These are phyloP conservation scores for Papilio elwesi DNA, from an alignment of 2,888 invertebrate genomes.

Conservation along the genomic window DNA sequence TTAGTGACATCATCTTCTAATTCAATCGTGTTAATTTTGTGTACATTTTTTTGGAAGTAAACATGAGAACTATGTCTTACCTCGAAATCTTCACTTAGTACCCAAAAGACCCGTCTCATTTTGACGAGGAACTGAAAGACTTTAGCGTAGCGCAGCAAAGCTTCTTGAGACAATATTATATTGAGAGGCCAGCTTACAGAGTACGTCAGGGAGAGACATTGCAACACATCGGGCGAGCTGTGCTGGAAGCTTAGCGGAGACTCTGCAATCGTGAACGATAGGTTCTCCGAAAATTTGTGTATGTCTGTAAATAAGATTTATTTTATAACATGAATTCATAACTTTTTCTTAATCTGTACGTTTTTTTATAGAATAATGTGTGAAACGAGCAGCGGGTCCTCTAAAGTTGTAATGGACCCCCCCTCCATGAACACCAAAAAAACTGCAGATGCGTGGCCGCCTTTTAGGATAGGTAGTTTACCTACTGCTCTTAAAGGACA, in stretches of 20 bases:
- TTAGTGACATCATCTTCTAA: no score
- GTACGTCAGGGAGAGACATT: constrained; percentile 88
- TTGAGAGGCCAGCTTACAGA: constrained; percentile 91
- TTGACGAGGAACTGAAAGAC: constrained; percentile 91
- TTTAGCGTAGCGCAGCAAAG: constrained; percentile 87
- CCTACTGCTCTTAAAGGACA: no score
- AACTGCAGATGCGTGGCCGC: no score
- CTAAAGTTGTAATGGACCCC: no score
- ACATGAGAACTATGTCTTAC: constrained; percentile 50
- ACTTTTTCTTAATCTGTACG: no score
- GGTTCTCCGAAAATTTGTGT: constrained; percentile 85
- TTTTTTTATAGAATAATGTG: no score
- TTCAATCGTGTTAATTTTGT: no score
- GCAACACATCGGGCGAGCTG: constrained; percentile 87
- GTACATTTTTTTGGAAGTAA: no score
- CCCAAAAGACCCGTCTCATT: constrained; percentile 90
- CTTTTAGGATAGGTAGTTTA: no score
- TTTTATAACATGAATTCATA: no score
- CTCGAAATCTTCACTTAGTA: constrained; percentile 88
- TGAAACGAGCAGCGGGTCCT: no score
- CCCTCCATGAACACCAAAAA: no score
- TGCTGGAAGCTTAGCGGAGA: constrained; percentile 86
- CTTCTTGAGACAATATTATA: constrained; percentile 89
- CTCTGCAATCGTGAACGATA: constrained; percentile 86
- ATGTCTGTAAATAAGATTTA: constrained; percentile 63